phyloP scores from a whole-genome alignment of 1,140 invertebrate species.

The Magallana ariakensis region DNA sequence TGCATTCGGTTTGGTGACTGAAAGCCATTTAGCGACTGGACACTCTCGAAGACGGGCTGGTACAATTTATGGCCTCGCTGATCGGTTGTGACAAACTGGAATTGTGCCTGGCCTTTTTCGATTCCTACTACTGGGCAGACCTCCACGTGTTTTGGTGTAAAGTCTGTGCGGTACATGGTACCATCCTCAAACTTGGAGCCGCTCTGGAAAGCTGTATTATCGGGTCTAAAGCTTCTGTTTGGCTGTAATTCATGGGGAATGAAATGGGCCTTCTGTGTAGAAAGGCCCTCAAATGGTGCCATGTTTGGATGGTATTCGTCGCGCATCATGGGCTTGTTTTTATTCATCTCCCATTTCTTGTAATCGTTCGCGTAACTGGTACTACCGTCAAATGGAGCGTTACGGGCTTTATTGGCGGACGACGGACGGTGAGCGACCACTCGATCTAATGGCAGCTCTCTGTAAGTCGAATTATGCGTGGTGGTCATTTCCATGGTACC shows the following conservation, averaged over 20 bases:
- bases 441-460: constrained; percentile 67
- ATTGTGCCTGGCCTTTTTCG: constrained; percentile 63
- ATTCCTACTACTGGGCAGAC: constrained; percentile 75
- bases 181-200: constrained; percentile 75
- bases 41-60: constrained; percentile 58
- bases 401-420: constrained; percentile 62
- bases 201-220: constrained; percentile 63
- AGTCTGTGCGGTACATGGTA: constrained; percentile 79
- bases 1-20: constrained; percentile 42
- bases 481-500: constrained; percentile 79
- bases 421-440: constrained; percentile 64
- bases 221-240: constrained; percentile 72
- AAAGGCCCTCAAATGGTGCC: constrained; percentile 78
- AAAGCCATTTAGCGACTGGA: constrained; percentile 35
- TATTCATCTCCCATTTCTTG: constrained; percentile 73
- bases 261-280: constrained; percentile 77
- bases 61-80: constrained; percentile 74
- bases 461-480: constrained; percentile 74
- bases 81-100: constrained; percentile 66
- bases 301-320: constrained; percentile 74
- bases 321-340: constrained; percentile 62
- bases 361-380: constrained; percentile 79
- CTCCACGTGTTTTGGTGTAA: constrained; percentile 72
- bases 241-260: constrained; percentile 65
- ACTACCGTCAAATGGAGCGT: constrained; percentile 75